phyloP scores from a whole-genome alignment of 1,140 invertebrate species.

The Steinernema khuongi region DNA sequence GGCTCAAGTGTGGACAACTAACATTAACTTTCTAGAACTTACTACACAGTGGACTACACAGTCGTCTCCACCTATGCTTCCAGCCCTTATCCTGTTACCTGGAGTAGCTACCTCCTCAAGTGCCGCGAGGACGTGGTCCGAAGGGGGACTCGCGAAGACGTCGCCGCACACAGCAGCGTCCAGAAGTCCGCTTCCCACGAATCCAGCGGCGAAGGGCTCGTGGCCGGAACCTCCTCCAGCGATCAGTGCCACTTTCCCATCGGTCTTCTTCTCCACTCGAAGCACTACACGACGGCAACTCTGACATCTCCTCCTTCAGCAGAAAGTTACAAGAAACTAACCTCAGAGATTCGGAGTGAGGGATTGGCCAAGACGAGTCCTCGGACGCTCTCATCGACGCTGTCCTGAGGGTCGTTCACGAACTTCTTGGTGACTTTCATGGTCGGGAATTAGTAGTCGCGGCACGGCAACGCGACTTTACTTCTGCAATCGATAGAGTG shows the following conservation, averaged over 20 bases:
- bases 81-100: slow-evolving; percentile 23
- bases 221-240: slow-evolving; percentile 77
- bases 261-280: slow-evolving; percentile 62
- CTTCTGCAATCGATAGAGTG: neutral
- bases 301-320: slow-evolving; percentile 31
- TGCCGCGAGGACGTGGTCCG: slow-evolving; percentile 67
- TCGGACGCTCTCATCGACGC: slow-evolving; percentile 68
- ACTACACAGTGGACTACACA: too few species aligned
- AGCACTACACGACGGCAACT: slow-evolving; percentile 63
- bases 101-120: slow-evolving; percentile 61
- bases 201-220: slow-evolving; percentile 73
- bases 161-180: slow-evolving; percentile 71
- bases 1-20: neutral
- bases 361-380: slow-evolving; percentile 68
- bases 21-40: slow-evolving; percentile 62
- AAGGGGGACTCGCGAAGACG: slow-evolving; percentile 72
- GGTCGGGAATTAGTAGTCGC: neutral
- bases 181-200: slow-evolving; percentile 73
- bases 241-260: slow-evolving; percentile 68
- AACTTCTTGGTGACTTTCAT: slow-evolving; percentile 68
- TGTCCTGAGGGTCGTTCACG: slow-evolving; percentile 66
- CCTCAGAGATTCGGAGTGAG: slow-evolving; percentile 64
- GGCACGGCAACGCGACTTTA: neutral
- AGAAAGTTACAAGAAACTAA: slow-evolving; percentile 56
- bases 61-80: too few species aligned